Conservation (phyloP, 2,113 vertebrate genomes). For the Bombycilla garrulus region DNA sequence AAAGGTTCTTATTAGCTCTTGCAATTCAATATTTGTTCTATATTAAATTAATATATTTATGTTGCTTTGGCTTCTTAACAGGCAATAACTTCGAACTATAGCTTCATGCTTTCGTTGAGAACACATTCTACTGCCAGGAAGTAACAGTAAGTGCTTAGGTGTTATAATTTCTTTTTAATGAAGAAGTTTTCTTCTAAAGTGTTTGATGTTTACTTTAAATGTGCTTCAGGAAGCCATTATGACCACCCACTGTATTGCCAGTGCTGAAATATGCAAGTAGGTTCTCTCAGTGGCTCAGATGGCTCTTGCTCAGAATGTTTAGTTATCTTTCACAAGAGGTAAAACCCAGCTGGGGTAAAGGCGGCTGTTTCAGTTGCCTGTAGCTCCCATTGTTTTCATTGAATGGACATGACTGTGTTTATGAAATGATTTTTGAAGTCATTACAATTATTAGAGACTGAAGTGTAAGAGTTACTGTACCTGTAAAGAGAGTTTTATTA, state of each 20-base stretch:
- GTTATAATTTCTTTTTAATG: not conserved
- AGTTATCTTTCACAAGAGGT: not conserved
- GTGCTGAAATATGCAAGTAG: not conserved
- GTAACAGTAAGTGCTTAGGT: conserved; percentile 69
- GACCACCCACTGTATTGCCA: not conserved
- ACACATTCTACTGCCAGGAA: conserved; percentile 35
- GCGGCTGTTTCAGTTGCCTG: not conserved
- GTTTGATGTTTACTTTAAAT: not conserved
- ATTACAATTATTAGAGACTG: not conserved
- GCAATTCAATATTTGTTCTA: conserved; percentile 21
- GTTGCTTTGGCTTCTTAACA: conserved; percentile 67
- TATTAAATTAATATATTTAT: conserved; percentile 63
- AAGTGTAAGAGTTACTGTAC: not conserved
- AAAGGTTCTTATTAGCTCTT: conserved; percentile 30
- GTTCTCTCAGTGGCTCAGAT: not conserved
- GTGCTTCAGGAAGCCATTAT: not conserved
- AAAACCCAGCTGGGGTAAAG: not conserved
- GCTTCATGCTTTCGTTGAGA: conserved; percentile 16
- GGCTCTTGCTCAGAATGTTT: not conserved
- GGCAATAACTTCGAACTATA: conserved; percentile 36
- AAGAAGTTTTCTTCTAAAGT: not conserved
- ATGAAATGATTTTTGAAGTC: not conserved
- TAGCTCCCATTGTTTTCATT: not conserved
- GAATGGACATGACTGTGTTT: not conserved
- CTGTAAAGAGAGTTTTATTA: not conserved